A percentile compares a stretch with the other conserved stretches of the same genome.
Conservation (phyloP, 2,113 vertebrate species). For the Salvator merianae region DNA sequence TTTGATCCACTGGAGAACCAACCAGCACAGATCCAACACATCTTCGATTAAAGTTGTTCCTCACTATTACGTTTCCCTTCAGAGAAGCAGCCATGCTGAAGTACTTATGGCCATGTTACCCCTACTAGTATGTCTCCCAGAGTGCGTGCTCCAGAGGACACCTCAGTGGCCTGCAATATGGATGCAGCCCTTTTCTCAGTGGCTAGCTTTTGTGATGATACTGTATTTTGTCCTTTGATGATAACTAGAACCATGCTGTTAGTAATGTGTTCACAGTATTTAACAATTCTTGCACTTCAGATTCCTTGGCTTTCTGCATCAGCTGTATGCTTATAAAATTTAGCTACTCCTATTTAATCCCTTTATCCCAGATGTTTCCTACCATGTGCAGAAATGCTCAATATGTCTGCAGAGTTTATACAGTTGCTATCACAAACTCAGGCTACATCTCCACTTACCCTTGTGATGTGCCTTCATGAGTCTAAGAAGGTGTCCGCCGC, state of each 20-base stretch:
- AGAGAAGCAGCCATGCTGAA: no score
- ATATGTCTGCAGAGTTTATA: not conserved
- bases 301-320: not conserved
- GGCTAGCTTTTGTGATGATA: no score
- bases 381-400: no score
- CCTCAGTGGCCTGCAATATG: no score
- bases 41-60: no score
- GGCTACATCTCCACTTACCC: no score
- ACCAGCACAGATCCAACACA: not conserved
- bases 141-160: not conserved
- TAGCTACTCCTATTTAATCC: not conserved
- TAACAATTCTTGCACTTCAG: not conserved
- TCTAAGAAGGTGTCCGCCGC: not conserved
- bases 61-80: no score
- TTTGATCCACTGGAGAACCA: no score
- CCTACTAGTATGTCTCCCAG: not conserved
- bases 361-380: not conserved
- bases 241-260: not conserved
- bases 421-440: not conserved
- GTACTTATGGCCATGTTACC: no score
- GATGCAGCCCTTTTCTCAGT: no score
- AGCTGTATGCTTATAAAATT: not conserved
- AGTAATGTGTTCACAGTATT: not conserved
- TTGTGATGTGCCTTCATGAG: no score
- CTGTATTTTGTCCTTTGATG: no score